Base-by-base conservation (phyloP, 2,113 vertebrate genomes). In the Bos taurus region DNA sequence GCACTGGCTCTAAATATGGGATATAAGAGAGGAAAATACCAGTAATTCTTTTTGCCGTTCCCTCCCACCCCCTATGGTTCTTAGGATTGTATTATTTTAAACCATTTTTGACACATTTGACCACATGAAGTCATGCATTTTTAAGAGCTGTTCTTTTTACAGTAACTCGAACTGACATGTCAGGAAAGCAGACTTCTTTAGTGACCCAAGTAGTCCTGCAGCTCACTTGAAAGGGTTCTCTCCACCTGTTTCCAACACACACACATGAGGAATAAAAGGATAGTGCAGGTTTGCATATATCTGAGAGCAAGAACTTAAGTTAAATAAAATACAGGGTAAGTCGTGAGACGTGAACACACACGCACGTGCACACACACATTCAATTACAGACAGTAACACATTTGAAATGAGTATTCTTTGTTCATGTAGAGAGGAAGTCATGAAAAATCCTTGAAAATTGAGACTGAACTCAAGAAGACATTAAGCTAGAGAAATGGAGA, bases 161-260 rank as follows among this genome's bases (percentile, higher is more conserved):
- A 94, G 95, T 97, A 96, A 98, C 56, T 64, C 89, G 71, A 98
- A 93, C n/a, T n/a, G 85, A 95, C 90, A 98, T 93, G 67, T 93
- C 94, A 92, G 97, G 78, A 95, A 97, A 97, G 40, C 92, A 93
- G 80, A 57, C n/a, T 36, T 13, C 94, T 62, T 83, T 97, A 26
- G 28, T 90, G 97, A 95, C 46, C 43, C 94, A 82, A 86, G 80
- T 86, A 95, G 2, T 81, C 0, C 52, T 77, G 8, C 4, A 92
- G 50, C 26, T 97, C 89, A 60, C 88, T 30, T 33, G 90, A 94
- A 85, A 77, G 14, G 19, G 1, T 0, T 74, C 88, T 94, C 19
- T 0, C 13, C 0, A 91, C 17, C 78, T 96, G 3, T 81, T 97
- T 40, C 46, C 77, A 78, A 48, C 12, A 59, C 93, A 96, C 78